Conservation (phyloP, 2,797 vertebrate genomes). For the Poeciliopsis paucimaculata region DNA sequence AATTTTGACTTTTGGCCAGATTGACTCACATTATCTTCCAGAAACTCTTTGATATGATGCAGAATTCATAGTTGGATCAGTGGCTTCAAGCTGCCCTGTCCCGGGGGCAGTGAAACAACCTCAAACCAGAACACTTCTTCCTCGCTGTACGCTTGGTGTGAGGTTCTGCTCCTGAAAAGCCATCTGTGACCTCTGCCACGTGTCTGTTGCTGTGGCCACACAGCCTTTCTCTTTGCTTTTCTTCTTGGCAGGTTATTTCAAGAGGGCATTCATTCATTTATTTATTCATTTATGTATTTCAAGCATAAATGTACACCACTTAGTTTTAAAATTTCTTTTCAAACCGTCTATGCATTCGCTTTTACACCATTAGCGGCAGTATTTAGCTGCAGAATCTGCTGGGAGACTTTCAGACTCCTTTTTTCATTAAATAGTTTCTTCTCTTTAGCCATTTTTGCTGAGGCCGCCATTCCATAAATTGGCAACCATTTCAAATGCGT, state of each 20-base stretch:
- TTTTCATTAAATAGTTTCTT: not conserved
- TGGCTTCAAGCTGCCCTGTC: constrained; percentile 28
- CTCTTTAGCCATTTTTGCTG: not conserved
- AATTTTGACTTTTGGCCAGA: constrained; percentile 16
- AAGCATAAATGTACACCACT: not conserved
- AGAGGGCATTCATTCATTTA: not conserved
- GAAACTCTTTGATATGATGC: constrained; percentile 27
- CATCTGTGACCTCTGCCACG: constrained; percentile 6
- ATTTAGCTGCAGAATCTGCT: not conserved
- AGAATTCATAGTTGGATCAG: constrained; percentile 30
- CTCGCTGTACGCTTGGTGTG: constrained; percentile 18
- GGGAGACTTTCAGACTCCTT: not conserved
- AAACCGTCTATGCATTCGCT: not conserved
- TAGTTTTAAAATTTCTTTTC: not conserved
- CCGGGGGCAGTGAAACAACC: not conserved
- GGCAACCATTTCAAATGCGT: constrained; percentile 6
- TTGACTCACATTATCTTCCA: constrained; percentile 17
- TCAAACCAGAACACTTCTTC: constrained; percentile 17
- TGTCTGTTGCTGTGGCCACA: not conserved
- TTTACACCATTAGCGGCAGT: not conserved
- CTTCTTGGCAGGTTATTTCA: constrained; percentile 2
- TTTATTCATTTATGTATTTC: not conserved
- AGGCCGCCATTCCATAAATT: not conserved
- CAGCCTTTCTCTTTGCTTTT: not conserved
- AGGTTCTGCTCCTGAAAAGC: constrained; percentile 18